Evolutionary conservation across 1,140 invertebrate genomes (phyloP), one percentile per base, ranked within the genome.

Genomic region (Conus betulinus): DNA sequence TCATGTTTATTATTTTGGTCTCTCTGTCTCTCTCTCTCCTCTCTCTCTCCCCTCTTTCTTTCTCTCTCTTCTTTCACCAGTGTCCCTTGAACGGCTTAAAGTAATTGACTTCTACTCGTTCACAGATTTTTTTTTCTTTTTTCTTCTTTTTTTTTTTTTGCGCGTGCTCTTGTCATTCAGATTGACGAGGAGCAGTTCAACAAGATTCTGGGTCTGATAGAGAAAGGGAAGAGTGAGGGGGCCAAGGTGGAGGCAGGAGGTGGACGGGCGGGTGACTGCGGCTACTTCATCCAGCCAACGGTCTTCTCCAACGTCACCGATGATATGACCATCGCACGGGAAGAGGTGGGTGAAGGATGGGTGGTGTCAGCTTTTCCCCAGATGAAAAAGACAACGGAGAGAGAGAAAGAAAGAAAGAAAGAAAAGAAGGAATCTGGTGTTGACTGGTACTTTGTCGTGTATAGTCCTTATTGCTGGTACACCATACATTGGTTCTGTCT

Each of bases 281-380:
- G 99, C 0, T 99, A 97, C 95, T 99, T 97, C 94, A 96, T 99
- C 23, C 96, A 99, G 93, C 99, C 99, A 23, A 99, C 99, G 0
- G 98, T 99, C 4, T 99, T 99, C 95, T 97, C 97, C 17, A 96
- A 99, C 94, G 99, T 99, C 7, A 94, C 97, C 89, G 99, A 99
- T 94, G 94, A 98, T 91, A 99, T 99, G 98, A 97, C 96, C 53
- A 99, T 99, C 94, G 98, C 98, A 17, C 96, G 95, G 87, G 98
- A 98, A 94, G 99, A 99, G 96, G 97, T 95, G 6, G 23, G 67
- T 71, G 67, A 39, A 39, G 39, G 39, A 39, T 39, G 39, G 39
- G 0, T 39, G 39, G 39, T 39, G 39, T 39, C 39, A 3, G 39
- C 39, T 39, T 39, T 39, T 39, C 39, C 39, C 39, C 39, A 39